Evolutionary conservation across 2,888 invertebrate species (phyloP).

Genomic region (Eupithecia inturbata): DNA sequence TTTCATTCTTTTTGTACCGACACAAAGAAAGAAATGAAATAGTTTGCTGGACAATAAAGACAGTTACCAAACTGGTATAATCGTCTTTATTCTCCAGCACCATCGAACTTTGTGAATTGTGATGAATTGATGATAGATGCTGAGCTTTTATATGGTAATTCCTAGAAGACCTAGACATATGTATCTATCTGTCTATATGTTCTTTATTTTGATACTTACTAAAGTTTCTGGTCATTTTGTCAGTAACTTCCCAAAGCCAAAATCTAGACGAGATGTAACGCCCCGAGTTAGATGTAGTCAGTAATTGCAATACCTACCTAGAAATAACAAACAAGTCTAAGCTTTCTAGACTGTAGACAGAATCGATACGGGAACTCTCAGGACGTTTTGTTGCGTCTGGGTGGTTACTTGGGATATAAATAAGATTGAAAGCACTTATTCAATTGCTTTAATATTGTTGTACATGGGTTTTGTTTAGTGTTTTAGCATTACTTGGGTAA

Average conservation of each 20-base stretch:
- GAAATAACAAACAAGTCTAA: conserved; percentile 20
- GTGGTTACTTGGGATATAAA: conserved; percentile 27
- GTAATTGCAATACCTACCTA: conserved; percentile 2
- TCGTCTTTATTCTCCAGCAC: no score
- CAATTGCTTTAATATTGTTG: conserved; percentile 19
- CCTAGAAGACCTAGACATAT: no score
- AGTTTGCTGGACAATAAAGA: no score
- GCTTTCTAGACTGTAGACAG: conserved; percentile 41
- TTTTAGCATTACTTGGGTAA: background rate
- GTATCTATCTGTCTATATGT: no score
- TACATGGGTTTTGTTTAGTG: background rate
- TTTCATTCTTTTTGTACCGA: no score
- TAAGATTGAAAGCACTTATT: conserved; percentile 15
- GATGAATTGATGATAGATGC: no score
- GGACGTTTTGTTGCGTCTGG: conserved; percentile 43
- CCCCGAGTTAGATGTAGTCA: conserved; percentile 5
- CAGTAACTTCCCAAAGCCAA: no score
- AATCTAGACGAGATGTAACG: background rate
- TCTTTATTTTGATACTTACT: background rate
- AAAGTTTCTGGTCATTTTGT: background rate
- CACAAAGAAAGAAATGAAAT: no score
- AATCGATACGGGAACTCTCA: conserved; percentile 45
- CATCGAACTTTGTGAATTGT: no score
- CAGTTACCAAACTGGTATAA: no score
- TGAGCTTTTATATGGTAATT: no score